A percentile compares a stretch with the other conserved stretches of the same genome.
phyloP scores from a whole-genome alignment of 1,140 invertebrate genomes.

The Lepeophtheirus salmonis region DNA sequence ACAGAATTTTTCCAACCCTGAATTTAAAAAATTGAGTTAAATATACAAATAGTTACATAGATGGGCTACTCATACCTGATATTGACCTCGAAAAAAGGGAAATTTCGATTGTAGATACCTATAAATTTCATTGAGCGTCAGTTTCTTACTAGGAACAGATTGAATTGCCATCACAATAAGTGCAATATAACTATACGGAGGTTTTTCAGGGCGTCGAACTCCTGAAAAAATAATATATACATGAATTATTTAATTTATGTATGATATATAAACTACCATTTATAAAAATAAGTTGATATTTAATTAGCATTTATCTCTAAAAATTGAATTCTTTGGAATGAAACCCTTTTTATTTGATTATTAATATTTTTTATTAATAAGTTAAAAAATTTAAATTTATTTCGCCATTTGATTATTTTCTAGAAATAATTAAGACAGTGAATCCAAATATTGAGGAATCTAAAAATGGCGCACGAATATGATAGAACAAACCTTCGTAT shows the following conservation, averaged over 20 bases:
- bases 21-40: neutral
- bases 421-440: too few species aligned
- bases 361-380: neutral
- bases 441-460: neutral
- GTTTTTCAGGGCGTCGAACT: constrained; percentile 67
- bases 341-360: neutral
- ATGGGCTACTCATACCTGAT: constrained; percentile 3
- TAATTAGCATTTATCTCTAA: too few species aligned
- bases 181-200: constrained; percentile 88
- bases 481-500: neutral
- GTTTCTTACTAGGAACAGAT: constrained; percentile 56
- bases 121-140: constrained; percentile 79
- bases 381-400: neutral
- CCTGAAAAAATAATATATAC: constrained; percentile 27
- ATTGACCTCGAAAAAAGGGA: constrained; percentile 16
- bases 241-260: too few species aligned
- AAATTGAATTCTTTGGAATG: too few species aligned
- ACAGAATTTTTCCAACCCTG: constrained; percentile 97
- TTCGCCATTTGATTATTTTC: too few species aligned
- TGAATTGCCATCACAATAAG: constrained; percentile 95
- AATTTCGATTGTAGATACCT: constrained; percentile 45
- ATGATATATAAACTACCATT: too few species aligned
- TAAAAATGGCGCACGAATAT: neutral
- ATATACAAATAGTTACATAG: neutral
- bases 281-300: too few species aligned